Evolutionary conservation across 2,888 invertebrate genomes (phyloP).

Genomic region (Rhamnusium bicolor): DNA sequence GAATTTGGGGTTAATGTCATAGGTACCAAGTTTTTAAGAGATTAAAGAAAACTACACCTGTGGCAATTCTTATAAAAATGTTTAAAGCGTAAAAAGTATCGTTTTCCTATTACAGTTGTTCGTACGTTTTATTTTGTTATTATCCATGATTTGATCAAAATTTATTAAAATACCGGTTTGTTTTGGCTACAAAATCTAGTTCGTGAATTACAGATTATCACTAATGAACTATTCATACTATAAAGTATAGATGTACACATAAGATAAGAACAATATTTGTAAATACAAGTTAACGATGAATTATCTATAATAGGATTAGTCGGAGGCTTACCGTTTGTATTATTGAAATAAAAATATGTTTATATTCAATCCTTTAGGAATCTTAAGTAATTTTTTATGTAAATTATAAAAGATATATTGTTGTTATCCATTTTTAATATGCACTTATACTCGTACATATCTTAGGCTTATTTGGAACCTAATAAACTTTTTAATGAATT

Average conservation of each 20-base stretch:
- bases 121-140: no score
- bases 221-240: not conserved
- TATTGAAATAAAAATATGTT: not conserved
- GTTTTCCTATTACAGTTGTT: no score
- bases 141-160: no score
- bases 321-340: not conserved
- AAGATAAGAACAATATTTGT: no score
- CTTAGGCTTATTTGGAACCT: not conserved
- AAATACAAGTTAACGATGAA: not conserved
- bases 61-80: no score
- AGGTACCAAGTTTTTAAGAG: no score
- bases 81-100: no score
- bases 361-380: not conserved
- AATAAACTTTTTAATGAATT: not conserved
- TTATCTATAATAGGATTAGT: not conserved
- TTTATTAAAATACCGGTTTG: not conserved
- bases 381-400: not conserved
- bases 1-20: no score
- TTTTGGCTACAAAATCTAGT: not conserved
- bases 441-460: not conserved
- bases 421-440: not conserved
- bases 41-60: no score
- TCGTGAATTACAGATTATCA: not conserved
- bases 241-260: not conserved
- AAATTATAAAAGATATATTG: not conserved